Percentiles rank a stretch among this genome's conserved stretches.
Evolutionary conservation across 2,888 invertebrate species (phyloP).

Genomic region (Stenchaetothrips biformis): DNA sequence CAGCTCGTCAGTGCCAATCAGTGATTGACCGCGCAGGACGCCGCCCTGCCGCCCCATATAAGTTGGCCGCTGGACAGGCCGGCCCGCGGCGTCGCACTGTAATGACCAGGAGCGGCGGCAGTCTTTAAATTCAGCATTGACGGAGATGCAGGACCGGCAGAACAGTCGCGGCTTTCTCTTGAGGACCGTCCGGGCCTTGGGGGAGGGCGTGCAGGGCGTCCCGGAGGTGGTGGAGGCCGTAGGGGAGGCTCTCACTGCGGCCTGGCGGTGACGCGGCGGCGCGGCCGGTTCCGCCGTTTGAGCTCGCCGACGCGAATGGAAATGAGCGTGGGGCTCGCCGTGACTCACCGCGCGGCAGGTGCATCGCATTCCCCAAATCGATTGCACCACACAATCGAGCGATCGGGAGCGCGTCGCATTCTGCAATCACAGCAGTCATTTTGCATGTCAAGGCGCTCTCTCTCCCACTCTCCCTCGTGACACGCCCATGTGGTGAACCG

Average conservation of each 20-base stretch:
- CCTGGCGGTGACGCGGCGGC: too few species aligned
- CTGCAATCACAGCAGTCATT: too few species aligned
- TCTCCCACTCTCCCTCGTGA: not conserved
- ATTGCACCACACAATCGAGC: constrained; percentile 11
- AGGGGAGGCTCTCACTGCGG: too few species aligned
- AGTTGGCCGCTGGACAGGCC: not conserved
- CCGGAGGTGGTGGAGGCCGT: too few species aligned
- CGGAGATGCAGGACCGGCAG: not conserved
- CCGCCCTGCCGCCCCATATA: not conserved
- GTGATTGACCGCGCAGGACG: not conserved
- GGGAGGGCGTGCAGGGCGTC: too few species aligned
- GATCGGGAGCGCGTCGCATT: not conserved
- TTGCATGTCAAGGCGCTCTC: too few species aligned
- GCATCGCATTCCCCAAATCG: constrained; percentile 7
- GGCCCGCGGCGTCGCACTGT: not conserved
- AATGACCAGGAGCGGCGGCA: constrained; percentile 4
- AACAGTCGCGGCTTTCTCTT: too few species aligned
- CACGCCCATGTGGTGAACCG: constrained; percentile 15
- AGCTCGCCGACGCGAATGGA: constrained; percentile 13
- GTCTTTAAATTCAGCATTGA: constrained; percentile 17
- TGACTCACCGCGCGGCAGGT: constrained; percentile 8
- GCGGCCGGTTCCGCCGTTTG: not conserved
- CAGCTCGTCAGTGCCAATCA: constrained; percentile 15
- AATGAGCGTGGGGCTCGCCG: not conserved
- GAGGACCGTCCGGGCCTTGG: too few species aligned